These are phyloP conservation scores for Asteroscopus sphinx DNA, from an alignment of 2,888 invertebrate species.

Conservation along the genomic window DNA sequence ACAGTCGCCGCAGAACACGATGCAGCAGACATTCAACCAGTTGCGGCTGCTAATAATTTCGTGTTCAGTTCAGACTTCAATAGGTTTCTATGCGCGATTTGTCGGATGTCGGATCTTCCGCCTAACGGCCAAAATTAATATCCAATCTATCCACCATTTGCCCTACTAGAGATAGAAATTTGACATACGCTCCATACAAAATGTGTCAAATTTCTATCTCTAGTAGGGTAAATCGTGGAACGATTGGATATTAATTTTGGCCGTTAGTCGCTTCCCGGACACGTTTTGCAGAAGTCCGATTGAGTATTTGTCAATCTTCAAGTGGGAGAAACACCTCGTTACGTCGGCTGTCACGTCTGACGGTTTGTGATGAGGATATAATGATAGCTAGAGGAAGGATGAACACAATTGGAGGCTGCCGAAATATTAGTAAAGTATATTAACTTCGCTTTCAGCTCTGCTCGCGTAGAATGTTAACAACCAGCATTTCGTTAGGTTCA, in stretches of 20 bases:
- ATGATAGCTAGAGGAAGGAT: constrained; percentile 18
- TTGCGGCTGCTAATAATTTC: neutral
- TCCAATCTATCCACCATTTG: too few species aligned
- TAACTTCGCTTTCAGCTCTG: neutral
- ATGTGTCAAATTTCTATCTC: too few species aligned
- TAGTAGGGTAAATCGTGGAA: too few species aligned
- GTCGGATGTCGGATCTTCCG: constrained; percentile 18
- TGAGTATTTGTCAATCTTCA: constrained; percentile 49
- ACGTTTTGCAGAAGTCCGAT: constrained; percentile 28
- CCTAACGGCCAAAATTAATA: too few species aligned
- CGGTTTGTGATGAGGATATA: constrained; percentile 19
- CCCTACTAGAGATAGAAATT: too few species aligned
- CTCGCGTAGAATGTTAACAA: neutral
- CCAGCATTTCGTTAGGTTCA: too few species aligned
- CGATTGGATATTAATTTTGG: too few species aligned
- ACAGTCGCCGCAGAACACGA: neutral
- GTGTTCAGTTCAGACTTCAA: neutral
- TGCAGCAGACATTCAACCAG: neutral
- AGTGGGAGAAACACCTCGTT: constrained; percentile 37
- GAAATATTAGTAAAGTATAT: constrained; percentile 1
- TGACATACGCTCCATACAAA: too few species aligned
- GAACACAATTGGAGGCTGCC: neutral
- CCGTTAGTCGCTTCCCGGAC: constrained; percentile 43
- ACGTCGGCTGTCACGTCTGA: constrained; percentile 26
- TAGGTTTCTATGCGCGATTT: constrained; percentile 11